Percentiles rank a stretch among this genome's conserved stretches.
Evolutionary conservation across 2,113 vertebrate species (phyloP).

Genomic region (Hymenochirus boettgeri): DNA sequence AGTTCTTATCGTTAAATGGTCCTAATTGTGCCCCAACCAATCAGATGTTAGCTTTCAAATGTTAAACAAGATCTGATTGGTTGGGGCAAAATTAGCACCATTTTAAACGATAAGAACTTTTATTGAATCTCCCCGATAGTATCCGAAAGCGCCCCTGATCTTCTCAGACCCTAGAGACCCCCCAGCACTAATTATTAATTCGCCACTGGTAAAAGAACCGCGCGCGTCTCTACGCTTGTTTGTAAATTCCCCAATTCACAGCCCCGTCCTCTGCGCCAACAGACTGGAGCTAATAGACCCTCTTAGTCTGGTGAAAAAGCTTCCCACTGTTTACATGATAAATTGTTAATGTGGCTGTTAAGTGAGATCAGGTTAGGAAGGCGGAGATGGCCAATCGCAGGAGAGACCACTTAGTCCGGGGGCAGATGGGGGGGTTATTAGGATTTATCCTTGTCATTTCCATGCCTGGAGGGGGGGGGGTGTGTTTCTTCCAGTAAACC

Average conservation of each 20-base stretch:
- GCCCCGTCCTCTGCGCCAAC: not conserved
- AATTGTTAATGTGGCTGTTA: constrained; percentile 52
- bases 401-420: not conserved
- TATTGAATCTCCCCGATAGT: no score
- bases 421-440: constrained; percentile 37
- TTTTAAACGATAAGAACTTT: no score
- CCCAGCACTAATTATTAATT: no score
- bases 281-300: constrained; percentile 3
- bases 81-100: no score
- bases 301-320: constrained; percentile 60
- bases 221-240: no score
- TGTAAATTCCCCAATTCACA: not conserved
- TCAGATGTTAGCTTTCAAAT: no score
- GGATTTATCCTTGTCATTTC: constrained; percentile 3
- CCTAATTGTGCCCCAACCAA: no score
- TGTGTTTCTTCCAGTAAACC: not conserved
- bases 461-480: constrained; percentile 42
- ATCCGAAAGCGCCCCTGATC: no score
- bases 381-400: not conserved
- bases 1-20: no score
- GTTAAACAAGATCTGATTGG: no score
- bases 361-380: constrained; percentile 3
- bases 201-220: no score
- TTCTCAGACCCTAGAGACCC: no score
- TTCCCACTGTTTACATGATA: constrained; percentile 45